Conservation (phyloP, 2,888 invertebrate species). For the Ophioninae sp. region DNA sequence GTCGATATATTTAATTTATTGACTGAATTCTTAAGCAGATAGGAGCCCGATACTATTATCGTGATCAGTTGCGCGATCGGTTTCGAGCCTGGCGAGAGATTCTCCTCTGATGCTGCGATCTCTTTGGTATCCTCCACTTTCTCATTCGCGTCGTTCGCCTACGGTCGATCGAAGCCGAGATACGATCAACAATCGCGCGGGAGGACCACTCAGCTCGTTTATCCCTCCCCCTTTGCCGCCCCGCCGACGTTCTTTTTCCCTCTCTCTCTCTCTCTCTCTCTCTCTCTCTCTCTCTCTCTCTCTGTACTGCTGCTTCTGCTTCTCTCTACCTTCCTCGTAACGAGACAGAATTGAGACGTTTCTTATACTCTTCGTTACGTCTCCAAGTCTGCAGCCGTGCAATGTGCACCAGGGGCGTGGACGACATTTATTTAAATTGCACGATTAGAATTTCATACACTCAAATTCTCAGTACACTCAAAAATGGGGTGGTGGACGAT, state of each 20-base stretch:
- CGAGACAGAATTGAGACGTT: slow-evolving; percentile 65
- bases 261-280: neutral
- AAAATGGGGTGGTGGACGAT: neutral
- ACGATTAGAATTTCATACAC: neutral
- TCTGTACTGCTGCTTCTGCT: slow-evolving; percentile 3
- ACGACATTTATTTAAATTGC: neutral
- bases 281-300: slow-evolving; percentile 20
- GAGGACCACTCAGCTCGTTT: slow-evolving; percentile 49
- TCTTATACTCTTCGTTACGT: slow-evolving; percentile 39
- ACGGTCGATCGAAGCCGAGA: slow-evolving; percentile 55
- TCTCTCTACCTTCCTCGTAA: slow-evolving; percentile 40
- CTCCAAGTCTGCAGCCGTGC: neutral
- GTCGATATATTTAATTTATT: slow-evolving; percentile 72
- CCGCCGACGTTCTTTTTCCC: neutral
- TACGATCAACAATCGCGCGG: slow-evolving; percentile 61
- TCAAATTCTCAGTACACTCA: neutral
- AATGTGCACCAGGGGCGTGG: neutral
- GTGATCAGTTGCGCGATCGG: slow-evolving; percentile 52
- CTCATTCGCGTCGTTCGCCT: slow-evolving; percentile 49
- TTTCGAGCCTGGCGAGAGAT: slow-evolving; percentile 46
- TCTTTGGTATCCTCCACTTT: slow-evolving; percentile 38
- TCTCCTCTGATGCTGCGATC: slow-evolving; percentile 39
- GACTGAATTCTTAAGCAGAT: slow-evolving; percentile 71
- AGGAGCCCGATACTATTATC: slow-evolving; percentile 68
- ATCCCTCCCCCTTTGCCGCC: slow-evolving; percentile 16